Base-by-base conservation (phyloP, 2,797 vertebrate species). In the Molossus alvarezi region DNA sequence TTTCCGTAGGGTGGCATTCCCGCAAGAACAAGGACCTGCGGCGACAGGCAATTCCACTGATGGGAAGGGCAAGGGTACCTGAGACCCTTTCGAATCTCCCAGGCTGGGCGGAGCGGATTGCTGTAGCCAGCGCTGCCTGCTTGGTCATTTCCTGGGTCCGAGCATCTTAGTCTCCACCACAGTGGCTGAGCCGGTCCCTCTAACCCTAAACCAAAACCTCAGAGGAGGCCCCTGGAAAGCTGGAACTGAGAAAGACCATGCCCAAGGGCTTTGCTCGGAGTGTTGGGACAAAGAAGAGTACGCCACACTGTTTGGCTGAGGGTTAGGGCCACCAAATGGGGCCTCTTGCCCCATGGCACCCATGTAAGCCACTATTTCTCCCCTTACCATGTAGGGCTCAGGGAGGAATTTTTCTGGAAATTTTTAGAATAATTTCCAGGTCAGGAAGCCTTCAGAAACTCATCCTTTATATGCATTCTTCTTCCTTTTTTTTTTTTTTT, bases 261-360 rank as follows among this genome's bases (percentile, higher is more conserved):
- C 58, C 73, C 27, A 7, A 60, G 41, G 29, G 15, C 57, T 48
- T 48, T 60, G 71, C 58, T 75, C 48, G 17, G 48, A 80, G 65
- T 15, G 14, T 10, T 48, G 84, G 14, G 48, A 58, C 27, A 29
- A 75, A 62, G 18, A 9, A 37, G 1, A 9, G 13, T n/a, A 48
- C 45, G 45, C 45, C 10, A 1, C 12, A 51, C 69, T 41, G 4
- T 62, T 73, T 57, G 41, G 71, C 86, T 21, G 60, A 65, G 51
- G 8, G 45, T 51, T 53, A 21, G 62, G 45, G 53, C n/a, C 80
- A 62, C 57, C 18, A 29, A 33, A 27, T 12, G 14, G 33, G 23
- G 17, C 9, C 9, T 48, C 37, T 5, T 6, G 3, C 18, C 15
- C 64, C 15, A 0, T 0, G 1, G 23, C 23, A 25, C 33, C 51